phyloP scores from a whole-genome alignment of 2,113 vertebrate genomes.

The Canis aureus region DNA sequence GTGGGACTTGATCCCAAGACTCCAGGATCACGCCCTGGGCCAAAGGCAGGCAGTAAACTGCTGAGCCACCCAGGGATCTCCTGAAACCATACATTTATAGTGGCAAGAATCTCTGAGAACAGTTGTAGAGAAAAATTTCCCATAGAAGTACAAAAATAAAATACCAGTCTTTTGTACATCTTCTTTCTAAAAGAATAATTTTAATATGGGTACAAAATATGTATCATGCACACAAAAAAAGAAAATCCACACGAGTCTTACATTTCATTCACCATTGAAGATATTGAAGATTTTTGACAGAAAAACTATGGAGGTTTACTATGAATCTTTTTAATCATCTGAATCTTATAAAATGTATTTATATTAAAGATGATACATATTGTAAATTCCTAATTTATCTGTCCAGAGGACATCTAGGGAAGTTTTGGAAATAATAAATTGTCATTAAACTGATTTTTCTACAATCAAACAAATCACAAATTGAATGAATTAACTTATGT shows the following conservation, averaged over 20 bases:
- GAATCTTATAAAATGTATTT: conserved; percentile 18
- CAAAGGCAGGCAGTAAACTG: too few relatives aligned
- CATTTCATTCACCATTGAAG: conserved; percentile 27
- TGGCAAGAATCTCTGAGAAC: background rate
- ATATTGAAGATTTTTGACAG: background rate
- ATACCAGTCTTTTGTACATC: background rate
- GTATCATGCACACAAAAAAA: background rate
- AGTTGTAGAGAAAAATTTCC: background rate
- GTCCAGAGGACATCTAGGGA: background rate
- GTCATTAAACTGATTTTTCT: conserved; percentile 27
- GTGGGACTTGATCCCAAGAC: too few relatives aligned
- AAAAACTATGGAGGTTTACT: background rate
- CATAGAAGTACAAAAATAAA: background rate
- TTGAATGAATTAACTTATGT: conserved; percentile 49
- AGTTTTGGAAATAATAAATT: background rate
- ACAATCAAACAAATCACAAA: background rate
- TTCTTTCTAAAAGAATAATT: background rate
- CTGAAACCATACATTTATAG: background rate
- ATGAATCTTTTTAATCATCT: conserved; percentile 13
- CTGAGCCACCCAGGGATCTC: too few relatives aligned
- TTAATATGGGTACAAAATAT: conserved; percentile 33
- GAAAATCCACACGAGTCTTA: background rate
- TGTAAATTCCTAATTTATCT: background rate
- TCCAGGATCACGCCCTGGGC: too few relatives aligned
- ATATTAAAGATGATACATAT: conserved; percentile 19